Base-by-base conservation (phyloP, 2,113 vertebrate genomes). In the Pleuronectes platessa region DNA sequence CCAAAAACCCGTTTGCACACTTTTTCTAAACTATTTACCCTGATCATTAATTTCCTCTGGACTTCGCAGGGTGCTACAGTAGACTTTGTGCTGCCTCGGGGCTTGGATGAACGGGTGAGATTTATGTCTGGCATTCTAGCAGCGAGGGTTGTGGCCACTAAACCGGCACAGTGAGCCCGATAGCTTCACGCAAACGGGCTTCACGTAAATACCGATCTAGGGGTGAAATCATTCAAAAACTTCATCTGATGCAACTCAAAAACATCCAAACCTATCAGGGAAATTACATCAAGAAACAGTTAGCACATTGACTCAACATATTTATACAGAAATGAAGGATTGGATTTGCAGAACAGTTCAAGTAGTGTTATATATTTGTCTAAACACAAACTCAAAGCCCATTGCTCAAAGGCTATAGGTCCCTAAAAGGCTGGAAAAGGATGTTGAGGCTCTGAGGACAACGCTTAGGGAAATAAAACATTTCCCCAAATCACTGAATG, bases 41-140 rank as follows among this genome's bases (percentile, higher is more conserved):
- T 80, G 80, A 76, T 88, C 66, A 79, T 84, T 85, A 10, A 71
- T 81, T 85, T 85, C 78, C 68, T 73, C 27, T 78, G 74, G 74
- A 71, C 62, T 79, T 84, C 74, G 23, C 0, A 7, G 40, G 64
- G 68, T 6, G 24, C 61, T 76, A 14, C 7, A 1, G 12, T 11
- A 13, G 2, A 5, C 56, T 68, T 62, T 71, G 56, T 67, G 61
- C 27, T 24, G 31, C 45, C 63, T 84, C 71, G 35, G 67, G 60
- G 83, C 71, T 82, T 0, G 0, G 55, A 79, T 68, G 49, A 84
- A 71, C 64, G 24, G 18, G 9, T 58, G 40, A 71, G 59, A 71
- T 78, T 74, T 27, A 72, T 63, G 71, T 74, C 85, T 86, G 65
- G 15, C 53, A 24, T 61, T 73, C 45, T 18, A 63, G 54, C 56